Evolutionary conservation across 2,888 invertebrate genomes (phyloP).

Genomic region (Eledona agricola): DNA sequence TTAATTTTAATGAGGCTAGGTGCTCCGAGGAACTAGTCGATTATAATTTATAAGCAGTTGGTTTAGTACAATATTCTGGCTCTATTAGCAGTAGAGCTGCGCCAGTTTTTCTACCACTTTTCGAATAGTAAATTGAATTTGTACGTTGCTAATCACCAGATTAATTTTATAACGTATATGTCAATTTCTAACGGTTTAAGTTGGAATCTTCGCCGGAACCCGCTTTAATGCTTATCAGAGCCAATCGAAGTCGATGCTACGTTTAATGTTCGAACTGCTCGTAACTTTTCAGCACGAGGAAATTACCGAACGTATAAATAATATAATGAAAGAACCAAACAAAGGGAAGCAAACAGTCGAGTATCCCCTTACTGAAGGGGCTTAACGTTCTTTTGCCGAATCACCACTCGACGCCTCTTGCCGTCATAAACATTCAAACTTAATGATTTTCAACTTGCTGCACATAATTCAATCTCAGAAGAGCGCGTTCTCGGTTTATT

Average conservation of each 20-base stretch:
- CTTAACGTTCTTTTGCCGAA: slow-evolving; percentile 2
- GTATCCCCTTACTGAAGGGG: slow-evolving; percentile 1
- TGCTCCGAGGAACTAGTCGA: slow-evolving; percentile 4
- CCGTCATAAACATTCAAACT: slow-evolving; percentile 12
- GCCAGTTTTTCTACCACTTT: neutral
- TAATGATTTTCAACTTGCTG: slow-evolving; percentile 11
- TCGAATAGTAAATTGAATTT: neutral
- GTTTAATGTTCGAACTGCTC: slow-evolving; percentile 7
- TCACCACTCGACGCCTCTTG: neutral
- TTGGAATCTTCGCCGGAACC: slow-evolving; percentile 10
- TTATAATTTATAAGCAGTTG: slow-evolving; percentile 2
- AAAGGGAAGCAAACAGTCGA: too few relatives aligned
- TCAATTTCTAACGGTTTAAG: slow-evolving; percentile 13
- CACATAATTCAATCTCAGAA: slow-evolving; percentile 4
- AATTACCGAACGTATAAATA: slow-evolving; percentile 1
- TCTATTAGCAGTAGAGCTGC: too few relatives aligned
- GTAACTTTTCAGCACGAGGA: slow-evolving; percentile 7
- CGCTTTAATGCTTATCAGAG: slow-evolving; percentile 16
- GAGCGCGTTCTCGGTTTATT: slow-evolving; percentile 10
- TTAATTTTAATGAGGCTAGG: slow-evolving; percentile 5
- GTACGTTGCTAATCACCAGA: neutral
- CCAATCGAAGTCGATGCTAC: slow-evolving; percentile 9
- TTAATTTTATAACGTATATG: neutral
- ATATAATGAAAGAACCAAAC: slow-evolving; percentile 5
- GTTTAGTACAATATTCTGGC: too few relatives aligned